Conservation (phyloP, 2,113 vertebrate species). For the Mugil cephalus region DNA sequence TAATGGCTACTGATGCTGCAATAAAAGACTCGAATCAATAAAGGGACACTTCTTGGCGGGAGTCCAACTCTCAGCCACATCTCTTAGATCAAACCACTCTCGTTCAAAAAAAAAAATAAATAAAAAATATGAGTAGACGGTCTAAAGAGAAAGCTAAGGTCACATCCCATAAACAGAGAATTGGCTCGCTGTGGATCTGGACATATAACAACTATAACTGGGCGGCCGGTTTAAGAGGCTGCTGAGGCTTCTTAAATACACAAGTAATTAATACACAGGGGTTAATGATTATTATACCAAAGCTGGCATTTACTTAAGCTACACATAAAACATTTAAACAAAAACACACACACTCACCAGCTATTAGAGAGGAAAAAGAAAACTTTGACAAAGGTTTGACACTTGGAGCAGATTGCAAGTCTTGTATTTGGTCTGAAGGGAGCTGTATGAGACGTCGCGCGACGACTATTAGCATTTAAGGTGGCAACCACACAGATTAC, state of each 20-base stretch:
- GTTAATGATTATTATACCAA: constrained; percentile 48
- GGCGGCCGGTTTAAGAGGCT: constrained; percentile 2
- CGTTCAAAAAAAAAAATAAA: constrained; percentile 35
- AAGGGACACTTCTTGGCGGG: constrained; percentile 62
- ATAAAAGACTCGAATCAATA: constrained; percentile 74
- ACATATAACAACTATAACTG: constrained; percentile 20
- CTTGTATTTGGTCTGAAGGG: constrained; percentile 38
- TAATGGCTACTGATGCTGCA: constrained; percentile 65
- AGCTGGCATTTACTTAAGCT: constrained; percentile 26
- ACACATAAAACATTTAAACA: constrained; percentile 18
- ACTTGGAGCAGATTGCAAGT: constrained; percentile 42
- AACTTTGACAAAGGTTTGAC: constrained; percentile 29
- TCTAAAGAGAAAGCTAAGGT: constrained; percentile 55
- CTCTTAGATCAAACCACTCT: constrained; percentile 47
- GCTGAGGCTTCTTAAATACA: constrained; percentile 22
- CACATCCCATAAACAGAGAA: constrained; percentile 54
- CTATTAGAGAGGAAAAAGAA: constrained; percentile 3
- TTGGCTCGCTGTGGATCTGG: constrained; percentile 28
- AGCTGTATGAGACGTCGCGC: constrained; percentile 28
- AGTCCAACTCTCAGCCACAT: constrained; percentile 59
- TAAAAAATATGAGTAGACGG: constrained; percentile 41
- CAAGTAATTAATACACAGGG: constrained; percentile 47
- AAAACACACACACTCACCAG: background rate
- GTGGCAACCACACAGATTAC: constrained; percentile 40
- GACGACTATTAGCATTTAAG: constrained; percentile 55